Conservation (phyloP, 1,140 invertebrate species). For the Zeugodacus cucurbitae region DNA sequence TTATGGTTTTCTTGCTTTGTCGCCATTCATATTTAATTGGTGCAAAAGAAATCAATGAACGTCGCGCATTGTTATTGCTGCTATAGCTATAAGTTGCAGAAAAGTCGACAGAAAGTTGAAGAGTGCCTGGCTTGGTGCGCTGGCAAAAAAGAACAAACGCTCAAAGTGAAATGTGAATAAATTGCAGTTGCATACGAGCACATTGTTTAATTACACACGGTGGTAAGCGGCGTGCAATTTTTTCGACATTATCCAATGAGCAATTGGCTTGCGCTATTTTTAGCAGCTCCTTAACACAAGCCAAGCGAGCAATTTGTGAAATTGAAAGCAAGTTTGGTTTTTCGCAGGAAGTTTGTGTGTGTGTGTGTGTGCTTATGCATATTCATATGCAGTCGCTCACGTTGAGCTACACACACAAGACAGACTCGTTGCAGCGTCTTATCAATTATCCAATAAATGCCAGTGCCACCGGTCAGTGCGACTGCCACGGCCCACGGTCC, state of each 20-base stretch:
- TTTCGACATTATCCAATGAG: background rate
- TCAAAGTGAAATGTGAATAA: background rate
- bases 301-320: background rate
- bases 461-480: background rate
- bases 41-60: conserved; percentile 23
- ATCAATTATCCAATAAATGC: conserved; percentile 32
- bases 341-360: background rate
- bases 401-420: background rate
- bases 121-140: background rate
- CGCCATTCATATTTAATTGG: conserved; percentile 33
- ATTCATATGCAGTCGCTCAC: background rate
- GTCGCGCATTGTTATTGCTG: background rate
- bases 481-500: background rate
- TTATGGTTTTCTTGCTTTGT: background rate
- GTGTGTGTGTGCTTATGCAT: background rate
- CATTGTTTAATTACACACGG: background rate
- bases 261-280: background rate
- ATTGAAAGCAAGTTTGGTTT: background rate
- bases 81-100: background rate
- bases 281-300: background rate
- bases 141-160: background rate
- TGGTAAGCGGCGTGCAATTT: background rate
- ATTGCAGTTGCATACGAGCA: background rate
- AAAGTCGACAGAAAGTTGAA: background rate
- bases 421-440: background rate